phyloP scores from a whole-genome alignment of 2,888 invertebrate species.

The Drosophila mimetica region DNA sequence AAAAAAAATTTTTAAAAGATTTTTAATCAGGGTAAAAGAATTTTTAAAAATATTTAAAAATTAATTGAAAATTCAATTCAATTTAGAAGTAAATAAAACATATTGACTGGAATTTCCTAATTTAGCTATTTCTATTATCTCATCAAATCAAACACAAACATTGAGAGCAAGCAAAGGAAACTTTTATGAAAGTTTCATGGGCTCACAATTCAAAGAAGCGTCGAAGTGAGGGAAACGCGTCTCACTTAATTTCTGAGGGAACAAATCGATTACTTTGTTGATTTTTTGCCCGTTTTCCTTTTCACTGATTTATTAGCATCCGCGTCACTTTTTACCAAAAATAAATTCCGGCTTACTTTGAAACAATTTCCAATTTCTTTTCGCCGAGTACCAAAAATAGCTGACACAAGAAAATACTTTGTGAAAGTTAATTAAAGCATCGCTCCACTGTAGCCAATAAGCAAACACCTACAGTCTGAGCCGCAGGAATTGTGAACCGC shows the following conservation, averaged over 20 bases:
- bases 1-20: too few relatives aligned
- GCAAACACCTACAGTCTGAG: constrained; percentile 49
- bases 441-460: constrained; percentile 46
- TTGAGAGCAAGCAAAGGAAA: not conserved
- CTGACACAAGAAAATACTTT: constrained; percentile 26
- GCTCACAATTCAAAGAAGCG: constrained; percentile 1
- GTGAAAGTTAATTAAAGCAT: constrained; percentile 60
- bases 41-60: too few relatives aligned
- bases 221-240: not conserved
- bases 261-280: constrained; percentile 27
- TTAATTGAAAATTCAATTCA: too few relatives aligned
- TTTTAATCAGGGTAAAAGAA: too few relatives aligned
- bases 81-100: not conserved
- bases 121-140: not conserved
- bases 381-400: constrained; percentile 21
- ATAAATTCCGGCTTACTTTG: constrained; percentile 15
- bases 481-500: constrained; percentile 15
- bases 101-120: not conserved
- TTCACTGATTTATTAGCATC: constrained; percentile 28
- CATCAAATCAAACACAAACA: constrained; percentile 8
- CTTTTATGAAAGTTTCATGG: not conserved
- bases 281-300: not conserved
- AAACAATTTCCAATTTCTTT: constrained; percentile 23
- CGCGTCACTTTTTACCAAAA: constrained; percentile 15
- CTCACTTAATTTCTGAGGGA: constrained; percentile 6